These are phyloP conservation scores for Augiades crinisus DNA, from an alignment of 2,888 invertebrate genomes.

Conservation along the genomic window DNA sequence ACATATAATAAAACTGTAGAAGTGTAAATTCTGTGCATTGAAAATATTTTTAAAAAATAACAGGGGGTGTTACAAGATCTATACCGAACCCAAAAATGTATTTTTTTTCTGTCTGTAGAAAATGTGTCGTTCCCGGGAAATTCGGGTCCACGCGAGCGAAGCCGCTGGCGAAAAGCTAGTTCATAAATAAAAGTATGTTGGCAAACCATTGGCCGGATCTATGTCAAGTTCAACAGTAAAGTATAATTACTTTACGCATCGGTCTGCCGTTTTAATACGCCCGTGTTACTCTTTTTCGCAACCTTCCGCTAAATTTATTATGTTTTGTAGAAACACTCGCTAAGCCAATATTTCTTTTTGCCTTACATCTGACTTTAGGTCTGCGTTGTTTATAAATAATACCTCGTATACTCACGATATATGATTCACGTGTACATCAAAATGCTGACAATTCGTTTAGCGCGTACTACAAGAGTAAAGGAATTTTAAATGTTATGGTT, in stretches of 20 bases:
- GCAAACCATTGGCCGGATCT: slow-evolving; percentile 31
- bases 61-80: no score
- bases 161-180: no score
- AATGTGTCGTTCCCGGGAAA: no score
- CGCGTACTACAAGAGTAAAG: not conserved
- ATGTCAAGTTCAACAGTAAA: slow-evolving; percentile 38
- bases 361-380: slow-evolving; percentile 6
- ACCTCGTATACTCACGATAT: not conserved
- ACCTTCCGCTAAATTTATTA: slow-evolving; percentile 29
- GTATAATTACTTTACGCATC: slow-evolving; percentile 38
- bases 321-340: slow-evolving; percentile 19
- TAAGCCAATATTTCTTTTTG: slow-evolving; percentile 5
- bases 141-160: no score
- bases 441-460: slow-evolving; percentile 9
- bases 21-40: no score
- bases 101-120: no score
- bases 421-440: slow-evolving; percentile 1
- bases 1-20: no score
- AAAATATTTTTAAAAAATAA: no score
- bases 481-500: no score
- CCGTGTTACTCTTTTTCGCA: slow-evolving; percentile 26
- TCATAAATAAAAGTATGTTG: slow-evolving; percentile 32
- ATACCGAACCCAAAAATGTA: no score
- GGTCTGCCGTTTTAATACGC: slow-evolving; percentile 33
- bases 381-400: slow-evolving; percentile 8